Evolutionary conservation across 1,140 invertebrate genomes (phyloP).

Genomic region (Drosophila hydei): DNA sequence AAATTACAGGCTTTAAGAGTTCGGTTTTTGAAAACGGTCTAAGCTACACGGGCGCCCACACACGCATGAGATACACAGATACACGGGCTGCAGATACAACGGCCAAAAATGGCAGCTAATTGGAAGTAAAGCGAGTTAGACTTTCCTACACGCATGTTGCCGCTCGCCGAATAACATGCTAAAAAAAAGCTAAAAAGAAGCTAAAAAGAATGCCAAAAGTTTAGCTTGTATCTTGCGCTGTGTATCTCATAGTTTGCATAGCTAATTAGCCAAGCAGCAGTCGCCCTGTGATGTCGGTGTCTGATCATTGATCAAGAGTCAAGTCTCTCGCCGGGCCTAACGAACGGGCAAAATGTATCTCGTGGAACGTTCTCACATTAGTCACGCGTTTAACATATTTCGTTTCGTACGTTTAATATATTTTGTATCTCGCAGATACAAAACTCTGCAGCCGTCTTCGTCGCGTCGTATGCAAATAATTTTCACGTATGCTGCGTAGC

Average conservation of each 20-base stretch:
- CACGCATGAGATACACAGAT: not conserved
- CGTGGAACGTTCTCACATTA: slow-evolving; percentile 78
- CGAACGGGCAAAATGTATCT: slow-evolving; percentile 76
- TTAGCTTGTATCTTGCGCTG: slow-evolving; percentile 63
- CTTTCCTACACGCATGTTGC: slow-evolving; percentile 75
- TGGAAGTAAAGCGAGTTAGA: slow-evolving; percentile 77
- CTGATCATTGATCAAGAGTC: slow-evolving; percentile 68
- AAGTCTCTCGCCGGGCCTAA: slow-evolving; percentile 36
- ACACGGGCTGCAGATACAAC: no score
- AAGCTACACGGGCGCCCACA: slow-evolving; percentile 57
- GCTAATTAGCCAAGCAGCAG: slow-evolving; percentile 65
- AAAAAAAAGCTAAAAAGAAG: slow-evolving; percentile 18
- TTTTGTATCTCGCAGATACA: slow-evolving; percentile 57
- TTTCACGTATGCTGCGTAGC: slow-evolving; percentile 66
- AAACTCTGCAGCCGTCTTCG: slow-evolving; percentile 13
- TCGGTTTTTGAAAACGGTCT: slow-evolving; percentile 31
- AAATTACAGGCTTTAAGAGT: slow-evolving; percentile 63
- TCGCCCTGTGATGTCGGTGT: slow-evolving; percentile 51
- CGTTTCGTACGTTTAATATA: slow-evolving; percentile 76
- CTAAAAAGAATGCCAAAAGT: slow-evolving; percentile 23
- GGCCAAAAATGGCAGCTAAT: slow-evolving; percentile 77
- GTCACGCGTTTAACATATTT: slow-evolving; percentile 81
- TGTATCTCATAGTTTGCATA: slow-evolving; percentile 82
- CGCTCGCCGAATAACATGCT: slow-evolving; percentile 56
- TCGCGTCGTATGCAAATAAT: slow-evolving; percentile 71